phyloP scores from a whole-genome alignment of 53 echinoderm and acorn worm species.

The Paracentrotus lividus region DNA sequence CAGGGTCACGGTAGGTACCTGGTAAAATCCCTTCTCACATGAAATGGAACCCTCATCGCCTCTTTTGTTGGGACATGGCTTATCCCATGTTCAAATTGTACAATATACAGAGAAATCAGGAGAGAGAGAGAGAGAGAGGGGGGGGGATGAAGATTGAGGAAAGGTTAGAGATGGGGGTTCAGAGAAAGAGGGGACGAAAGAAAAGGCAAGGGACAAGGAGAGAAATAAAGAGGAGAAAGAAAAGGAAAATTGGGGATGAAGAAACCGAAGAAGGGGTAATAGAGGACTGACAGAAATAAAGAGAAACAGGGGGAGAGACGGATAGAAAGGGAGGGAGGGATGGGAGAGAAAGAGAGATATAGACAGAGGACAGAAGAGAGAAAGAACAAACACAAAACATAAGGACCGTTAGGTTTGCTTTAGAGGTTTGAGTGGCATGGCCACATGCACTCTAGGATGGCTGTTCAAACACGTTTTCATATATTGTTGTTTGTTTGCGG shows the following conservation, averaged over 20 bases:
- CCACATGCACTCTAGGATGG: constrained; percentile 56
- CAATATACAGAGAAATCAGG: not conserved
- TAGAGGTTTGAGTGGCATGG: constrained; percentile 64
- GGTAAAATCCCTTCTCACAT: constrained; percentile 33
- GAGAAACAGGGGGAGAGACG: not conserved
- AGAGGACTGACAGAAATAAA: not conserved
- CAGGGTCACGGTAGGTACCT: constrained; percentile 29
- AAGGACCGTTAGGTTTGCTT: constrained; percentile 50
- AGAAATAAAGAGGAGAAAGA: not conserved
- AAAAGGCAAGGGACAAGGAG: not conserved
- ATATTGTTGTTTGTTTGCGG: constrained; percentile 61
- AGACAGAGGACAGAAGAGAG: too few relatives aligned
- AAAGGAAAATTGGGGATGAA: not conserved
- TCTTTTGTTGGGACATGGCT: constrained; percentile 34
- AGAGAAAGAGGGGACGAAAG: not conserved
- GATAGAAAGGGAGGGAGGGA: not conserved
- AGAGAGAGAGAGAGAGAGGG: not conserved
- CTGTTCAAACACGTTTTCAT: constrained; percentile 66
- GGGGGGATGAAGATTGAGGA: not conserved
- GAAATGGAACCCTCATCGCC: constrained; percentile 24
- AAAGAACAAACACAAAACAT: constrained; percentile 4
- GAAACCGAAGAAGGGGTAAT: not conserved
- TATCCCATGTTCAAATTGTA: constrained; percentile 60
- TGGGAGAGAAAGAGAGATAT: not conserved
- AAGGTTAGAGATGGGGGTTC: not conserved